A percentile compares a stretch with the other conserved stretches of the same genome.
These are phyloP conservation scores for Drosophila nannoptera DNA, from an alignment of 1,140 invertebrate genomes.

Conservation along the genomic window DNA sequence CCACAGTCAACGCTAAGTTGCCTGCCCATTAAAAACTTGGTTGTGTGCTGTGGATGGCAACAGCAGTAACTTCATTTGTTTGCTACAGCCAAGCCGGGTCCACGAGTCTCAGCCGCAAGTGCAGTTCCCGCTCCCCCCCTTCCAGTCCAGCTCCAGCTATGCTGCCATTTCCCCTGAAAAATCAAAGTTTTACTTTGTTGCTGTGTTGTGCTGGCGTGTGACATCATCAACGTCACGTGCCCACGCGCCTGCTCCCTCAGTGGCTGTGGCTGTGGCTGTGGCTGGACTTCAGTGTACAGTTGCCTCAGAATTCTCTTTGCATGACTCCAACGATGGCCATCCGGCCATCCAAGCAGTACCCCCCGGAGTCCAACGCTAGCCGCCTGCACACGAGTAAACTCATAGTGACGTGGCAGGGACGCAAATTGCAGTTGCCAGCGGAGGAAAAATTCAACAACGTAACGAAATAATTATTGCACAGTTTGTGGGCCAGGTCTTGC, in stretches of 20 bases:
- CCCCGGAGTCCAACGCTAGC: not conserved
- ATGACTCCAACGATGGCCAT: constrained; percentile 11
- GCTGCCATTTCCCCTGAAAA: constrained; percentile 24
- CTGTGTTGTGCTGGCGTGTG: constrained; percentile 51
- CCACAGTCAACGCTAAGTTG: constrained; percentile 31
- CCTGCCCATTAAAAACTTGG: constrained; percentile 63
- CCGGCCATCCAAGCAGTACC: not conserved
- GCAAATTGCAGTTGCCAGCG: constrained; percentile 57
- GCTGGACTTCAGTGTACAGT: constrained; percentile 34
- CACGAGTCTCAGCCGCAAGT: not conserved
- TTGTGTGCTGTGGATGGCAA: constrained; percentile 34
- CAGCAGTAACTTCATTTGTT: constrained; percentile 58
- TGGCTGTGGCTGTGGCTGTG: not conserved
- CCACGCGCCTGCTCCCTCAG: not conserved
- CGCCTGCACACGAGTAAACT: constrained; percentile 27
- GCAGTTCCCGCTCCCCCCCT: not conserved
- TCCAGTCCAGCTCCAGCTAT: not conserved
- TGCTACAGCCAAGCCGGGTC: constrained; percentile 1
- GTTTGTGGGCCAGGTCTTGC: constrained; percentile 33
- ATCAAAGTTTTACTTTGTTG: constrained; percentile 61
- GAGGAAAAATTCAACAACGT: constrained; percentile 14
- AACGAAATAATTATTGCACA: constrained; percentile 65
- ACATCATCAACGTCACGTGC: constrained; percentile 70
- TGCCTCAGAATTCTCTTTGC: constrained; percentile 13
- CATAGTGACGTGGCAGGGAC: constrained; percentile 48